Evolutionary conservation across 2,113 vertebrate species (phyloP).

Genomic region (Gobiocypris rarus): DNA sequence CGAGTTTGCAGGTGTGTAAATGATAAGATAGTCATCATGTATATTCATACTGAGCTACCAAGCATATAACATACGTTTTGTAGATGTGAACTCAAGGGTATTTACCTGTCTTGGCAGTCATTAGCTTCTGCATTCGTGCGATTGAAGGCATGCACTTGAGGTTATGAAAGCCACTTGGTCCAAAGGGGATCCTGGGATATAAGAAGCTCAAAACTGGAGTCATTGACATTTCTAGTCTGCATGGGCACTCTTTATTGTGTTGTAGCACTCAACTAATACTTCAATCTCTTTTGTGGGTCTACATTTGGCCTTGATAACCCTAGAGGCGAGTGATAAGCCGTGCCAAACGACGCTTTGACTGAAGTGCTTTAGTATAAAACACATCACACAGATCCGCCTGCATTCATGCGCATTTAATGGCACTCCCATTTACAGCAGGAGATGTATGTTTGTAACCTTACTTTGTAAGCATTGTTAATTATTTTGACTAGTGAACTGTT

Average conservation of each 20-base stretch:
- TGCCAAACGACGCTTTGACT: neutral
- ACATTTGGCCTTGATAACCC: neutral
- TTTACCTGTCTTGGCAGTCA: neutral
- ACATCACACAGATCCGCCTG: neutral
- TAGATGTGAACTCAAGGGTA: neutral
- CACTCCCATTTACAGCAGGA: neutral
- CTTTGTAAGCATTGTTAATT: neutral
- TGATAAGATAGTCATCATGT: neutral
- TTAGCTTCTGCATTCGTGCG: neutral
- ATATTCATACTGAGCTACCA: slow-evolving; percentile 7
- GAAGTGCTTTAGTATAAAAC: neutral
- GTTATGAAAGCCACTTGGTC: neutral
- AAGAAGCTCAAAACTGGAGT: neutral
- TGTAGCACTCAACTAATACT: neutral
- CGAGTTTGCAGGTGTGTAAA: slow-evolving; percentile 8
- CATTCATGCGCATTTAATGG: neutral
- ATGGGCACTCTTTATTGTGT: neutral
- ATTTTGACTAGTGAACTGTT: slow-evolving; percentile 3
- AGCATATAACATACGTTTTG: neutral
- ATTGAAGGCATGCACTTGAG: slow-evolving; percentile 15
- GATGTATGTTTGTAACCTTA: neutral
- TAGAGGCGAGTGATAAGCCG: neutral
- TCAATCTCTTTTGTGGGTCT: neutral
- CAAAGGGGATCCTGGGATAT: slow-evolving; percentile 15
- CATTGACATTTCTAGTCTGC: neutral